Evolutionary conservation across 2,113 vertebrate species (phyloP), one percentile per base, ranked within the genome.

Genomic region (Aspiorhynchus laticeps): DNA sequence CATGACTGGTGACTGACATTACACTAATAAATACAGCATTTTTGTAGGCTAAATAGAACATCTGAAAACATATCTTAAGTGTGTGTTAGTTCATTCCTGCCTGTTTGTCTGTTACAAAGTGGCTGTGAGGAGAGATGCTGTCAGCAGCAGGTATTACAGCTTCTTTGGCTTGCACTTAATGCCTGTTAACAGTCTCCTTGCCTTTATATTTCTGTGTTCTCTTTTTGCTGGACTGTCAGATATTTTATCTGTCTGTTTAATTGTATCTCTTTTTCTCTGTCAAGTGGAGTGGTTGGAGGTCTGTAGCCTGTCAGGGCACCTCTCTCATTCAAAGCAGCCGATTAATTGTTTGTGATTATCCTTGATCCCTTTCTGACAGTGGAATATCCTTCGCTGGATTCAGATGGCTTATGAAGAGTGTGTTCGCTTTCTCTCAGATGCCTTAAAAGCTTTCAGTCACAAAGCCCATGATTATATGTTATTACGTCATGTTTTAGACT

Each of bases 351-450:
- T 73, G 51, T 83, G 88, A 89, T 85, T 88, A 85, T 84, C 65
- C 69, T 85, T 89, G 90, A 93, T 92, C 90, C 91, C 90, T 91
- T 71, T 90, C 89, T 92, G 87, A 92, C 65, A 19, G 82, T 90
- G 69, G 89, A 87, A 92, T 90, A 91, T 92, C 90, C 84, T 59
- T 56, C 5, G 28, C 48, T 76, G 88, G 87, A 91, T 91, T 21
- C 53, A 79, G 77, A 67, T 36, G 81, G 87, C 31, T 61, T 61
- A 38, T 69, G 46, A 77, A 65, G 38, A 87, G 85, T 89, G 87
- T 86, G 51, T 87, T 53, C 67, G 73, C 63, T 69, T 15, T 87
- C 80, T 89, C 86, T 83, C 73, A 78, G 41, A 85, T 65, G 69
- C 41, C 43, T 86, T 83, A 89, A 88, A 86, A 86, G 80, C 46